Percentiles rank a stretch among this genome's conserved stretches.
phyloP scores from a whole-genome alignment of 1,140 invertebrate species.

The Drosophila ananassae region DNA sequence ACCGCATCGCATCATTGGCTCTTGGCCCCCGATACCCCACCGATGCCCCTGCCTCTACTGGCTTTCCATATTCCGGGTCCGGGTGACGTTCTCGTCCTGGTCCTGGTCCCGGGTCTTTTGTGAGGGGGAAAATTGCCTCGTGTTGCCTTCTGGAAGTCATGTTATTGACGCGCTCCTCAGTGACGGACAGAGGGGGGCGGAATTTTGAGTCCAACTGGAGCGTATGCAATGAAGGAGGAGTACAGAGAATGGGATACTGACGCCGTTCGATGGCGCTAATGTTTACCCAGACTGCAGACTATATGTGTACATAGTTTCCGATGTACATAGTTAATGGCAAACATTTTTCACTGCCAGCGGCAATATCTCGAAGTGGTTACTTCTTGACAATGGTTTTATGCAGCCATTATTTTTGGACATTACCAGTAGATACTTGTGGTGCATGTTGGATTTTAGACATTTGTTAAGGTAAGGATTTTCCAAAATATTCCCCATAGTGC shows the following conservation, averaged over 20 bases:
- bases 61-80: neutral
- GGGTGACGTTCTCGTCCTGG: neutral
- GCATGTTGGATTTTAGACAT: no score
- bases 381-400: neutral
- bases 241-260: neutral
- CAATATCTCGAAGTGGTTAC: neutral
- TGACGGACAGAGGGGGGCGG: neutral
- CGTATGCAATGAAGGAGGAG: neutral
- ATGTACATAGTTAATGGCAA: slow-evolving; percentile 1
- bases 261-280: slow-evolving; percentile 1
- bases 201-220: neutral
- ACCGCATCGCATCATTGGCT: slow-evolving; percentile 70
- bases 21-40: no score
- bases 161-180: neutral
- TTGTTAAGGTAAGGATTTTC: no score
- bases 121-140: neutral
- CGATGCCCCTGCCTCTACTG: no score
- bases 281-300: neutral
- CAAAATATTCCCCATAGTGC: no score
- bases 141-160: neutral
- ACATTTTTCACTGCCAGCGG: slow-evolving; percentile 1
- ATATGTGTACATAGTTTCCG: neutral
- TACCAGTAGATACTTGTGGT: neutral
- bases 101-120: neutral
- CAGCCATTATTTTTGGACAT: neutral